Base-by-base conservation (phyloP, 2,797 vertebrate genomes). In the Myripristis jacobus region DNA sequence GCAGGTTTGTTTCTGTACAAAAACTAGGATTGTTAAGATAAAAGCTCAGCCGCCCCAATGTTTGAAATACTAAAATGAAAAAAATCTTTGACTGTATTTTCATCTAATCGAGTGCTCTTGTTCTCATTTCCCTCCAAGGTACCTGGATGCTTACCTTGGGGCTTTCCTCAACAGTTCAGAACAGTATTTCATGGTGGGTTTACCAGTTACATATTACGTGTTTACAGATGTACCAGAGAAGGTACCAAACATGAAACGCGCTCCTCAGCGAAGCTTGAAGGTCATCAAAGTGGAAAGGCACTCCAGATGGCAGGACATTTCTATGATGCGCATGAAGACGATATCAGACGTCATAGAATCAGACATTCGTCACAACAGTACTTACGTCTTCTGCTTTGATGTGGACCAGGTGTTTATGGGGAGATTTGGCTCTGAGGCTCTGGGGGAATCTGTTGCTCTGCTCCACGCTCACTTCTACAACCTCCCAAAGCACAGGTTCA, bases 361-460 rank as follows among this genome's bases (percentile, higher is more conserved):
- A 0, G 88, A 92, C n/a, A 93, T 95, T 71, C 89, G 82, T 46
- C 84, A 91, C 9, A 69, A 73, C 54, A 90, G 77, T 7, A 90
- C 91, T 0, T 91, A 95, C 15, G 80, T 95, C 75, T 95, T 95
- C 90, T 95, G 94, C 86, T 93, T 95, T 41, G 94, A 95, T 0
- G 93, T 95, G 51, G 94, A 95, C 74, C 94, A 95, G 84, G 76
- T 91, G 48, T 96, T 95, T 44, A 80, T 81, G 3, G 90, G 87
- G 6, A 87, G 91, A 46, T 94, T 94, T 52, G 93, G 91, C 24
- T 80, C 93, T 0, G 93, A 93, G 79, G 82, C 89, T 24, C 75
- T 94, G 68, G 91, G 91, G 15, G 88, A 93, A 0, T 85, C 85
- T 0, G 93, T 94, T 50, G 93, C 90, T 25, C 66, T 92, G 51